Conservation (phyloP, 2,888 invertebrate genomes). For the Phymatocera aterrima region DNA sequence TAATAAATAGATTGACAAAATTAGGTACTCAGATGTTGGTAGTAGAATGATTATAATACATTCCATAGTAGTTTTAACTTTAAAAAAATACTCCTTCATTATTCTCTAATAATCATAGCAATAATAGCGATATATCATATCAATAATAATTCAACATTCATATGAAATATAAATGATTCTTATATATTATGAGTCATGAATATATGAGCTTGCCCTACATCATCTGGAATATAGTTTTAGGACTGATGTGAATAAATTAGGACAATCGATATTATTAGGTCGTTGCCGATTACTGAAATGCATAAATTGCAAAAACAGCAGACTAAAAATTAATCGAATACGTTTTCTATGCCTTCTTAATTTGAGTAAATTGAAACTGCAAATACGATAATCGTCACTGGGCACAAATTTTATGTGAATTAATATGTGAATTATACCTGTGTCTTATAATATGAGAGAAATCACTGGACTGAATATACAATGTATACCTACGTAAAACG, state of each 20-base stretch:
- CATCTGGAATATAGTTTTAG: conserved; percentile 21
- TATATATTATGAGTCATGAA: conserved; percentile 35
- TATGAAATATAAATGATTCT: conserved; percentile 20
- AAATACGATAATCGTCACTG: conserved; percentile 8
- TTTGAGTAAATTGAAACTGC: neutral
- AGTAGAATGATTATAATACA: neutral
- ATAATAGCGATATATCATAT: neutral
- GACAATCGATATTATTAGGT: too few species aligned
- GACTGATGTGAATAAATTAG: neutral
- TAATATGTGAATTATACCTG: neutral
- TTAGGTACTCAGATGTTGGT: conserved; percentile 16
- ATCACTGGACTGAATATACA: neutral
- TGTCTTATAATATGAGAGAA: conserved; percentile 1
- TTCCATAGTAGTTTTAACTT: neutral
- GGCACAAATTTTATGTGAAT: neutral
- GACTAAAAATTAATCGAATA: neutral
- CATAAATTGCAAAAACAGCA: neutral
- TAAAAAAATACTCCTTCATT: neutral
- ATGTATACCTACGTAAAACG: too few species aligned
- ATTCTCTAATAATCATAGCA: conserved; percentile 14
- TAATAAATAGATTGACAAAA: conserved; percentile 18
- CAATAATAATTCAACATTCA: conserved; percentile 33
- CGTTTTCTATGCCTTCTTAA: neutral
- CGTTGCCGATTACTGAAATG: neutral
- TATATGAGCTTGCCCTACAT: neutral